Evolutionary conservation across 1,140 invertebrate genomes (phyloP).

Genomic region (Phortica variegata): DNA sequence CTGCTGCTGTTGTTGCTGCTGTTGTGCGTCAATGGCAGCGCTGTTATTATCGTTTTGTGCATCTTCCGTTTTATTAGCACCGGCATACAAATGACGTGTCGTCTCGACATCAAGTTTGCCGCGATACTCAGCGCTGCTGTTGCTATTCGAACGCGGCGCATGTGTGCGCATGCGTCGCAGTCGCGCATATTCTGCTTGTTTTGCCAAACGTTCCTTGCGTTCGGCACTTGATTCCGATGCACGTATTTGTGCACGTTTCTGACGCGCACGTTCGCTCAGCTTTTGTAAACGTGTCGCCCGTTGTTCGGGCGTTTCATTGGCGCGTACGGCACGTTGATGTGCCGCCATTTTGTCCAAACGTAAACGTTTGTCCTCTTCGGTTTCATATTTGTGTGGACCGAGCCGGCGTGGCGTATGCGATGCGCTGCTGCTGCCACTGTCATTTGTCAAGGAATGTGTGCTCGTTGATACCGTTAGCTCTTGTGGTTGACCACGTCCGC

Average conservation of each 20-base stretch:
- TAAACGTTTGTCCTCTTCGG: conserved; percentile 48
- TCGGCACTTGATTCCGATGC: conserved; percentile 49
- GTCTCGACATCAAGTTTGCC: conserved; percentile 37
- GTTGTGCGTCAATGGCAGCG: conserved; percentile 27
- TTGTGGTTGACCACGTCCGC: conserved; percentile 20
- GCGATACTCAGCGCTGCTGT: conserved; percentile 37
- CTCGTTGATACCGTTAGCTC: conserved; percentile 2
- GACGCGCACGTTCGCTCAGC: conserved; percentile 48
- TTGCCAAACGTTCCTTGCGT: conserved; percentile 43
- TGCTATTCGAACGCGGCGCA: conserved; percentile 34
- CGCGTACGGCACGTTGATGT: conserved; percentile 53
- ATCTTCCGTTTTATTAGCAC: too few species aligned
- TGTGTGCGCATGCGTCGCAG: conserved; percentile 48
- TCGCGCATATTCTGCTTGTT: conserved; percentile 53
- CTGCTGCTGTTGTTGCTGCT: too few species aligned
- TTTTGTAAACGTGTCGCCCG: conserved; percentile 57
- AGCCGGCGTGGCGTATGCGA: conserved; percentile 30
- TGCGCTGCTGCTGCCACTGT: conserved; percentile 10
- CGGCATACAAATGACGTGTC: conserved; percentile 35
- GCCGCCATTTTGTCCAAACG: conserved; percentile 56
- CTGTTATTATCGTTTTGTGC: conserved; percentile 6
- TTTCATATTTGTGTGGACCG: conserved; percentile 45
- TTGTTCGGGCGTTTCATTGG: conserved; percentile 61
- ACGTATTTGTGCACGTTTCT: conserved; percentile 46
- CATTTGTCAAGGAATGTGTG: conserved; percentile 46